Conservation (phyloP, 2,888 invertebrate genomes). For the Acrocyrtus sp. region DNA sequence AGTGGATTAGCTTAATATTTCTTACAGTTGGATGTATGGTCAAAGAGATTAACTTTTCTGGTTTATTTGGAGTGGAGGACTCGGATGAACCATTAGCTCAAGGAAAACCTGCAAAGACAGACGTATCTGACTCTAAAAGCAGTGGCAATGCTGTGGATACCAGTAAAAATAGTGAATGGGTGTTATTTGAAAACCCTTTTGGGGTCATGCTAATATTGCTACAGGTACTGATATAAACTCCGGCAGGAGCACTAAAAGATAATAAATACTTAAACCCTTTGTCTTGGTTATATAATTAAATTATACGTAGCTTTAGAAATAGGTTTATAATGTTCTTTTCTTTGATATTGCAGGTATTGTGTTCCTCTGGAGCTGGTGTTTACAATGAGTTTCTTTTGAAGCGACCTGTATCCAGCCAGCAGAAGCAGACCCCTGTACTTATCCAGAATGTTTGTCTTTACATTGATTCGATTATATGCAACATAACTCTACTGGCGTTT, state of each 20-base stretch:
- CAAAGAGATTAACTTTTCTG: conserved; percentile 78
- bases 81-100: conserved; percentile 14
- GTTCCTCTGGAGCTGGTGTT: conserved; percentile 94
- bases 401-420: conserved; percentile 68
- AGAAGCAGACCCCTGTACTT: conserved; percentile 81
- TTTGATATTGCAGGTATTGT: conserved; percentile 69
- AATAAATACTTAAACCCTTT: too few relatives aligned
- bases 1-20: conserved; percentile 90
- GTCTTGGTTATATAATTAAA: background rate
- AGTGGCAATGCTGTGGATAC: too few relatives aligned
- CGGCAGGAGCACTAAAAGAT: background rate
- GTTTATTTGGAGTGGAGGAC: conserved; percentile 42
- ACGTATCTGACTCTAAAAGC: too few relatives aligned
- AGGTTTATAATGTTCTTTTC: background rate
- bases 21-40: conserved; percentile 91
- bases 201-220: conserved; percentile 67
- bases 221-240: conserved; percentile 65
- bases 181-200: conserved; percentile 36
- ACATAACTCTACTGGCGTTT: conserved; percentile 76
- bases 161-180: conserved; percentile 18
- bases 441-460: conserved; percentile 97
- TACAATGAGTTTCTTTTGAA: conserved; percentile 95
- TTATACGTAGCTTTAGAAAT: background rate
- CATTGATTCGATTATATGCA: conserved; percentile 92
- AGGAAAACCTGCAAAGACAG: too few relatives aligned